Base-by-base conservation (phyloP, 1,140 invertebrate species). In the Heliconius hewitsoni region DNA sequence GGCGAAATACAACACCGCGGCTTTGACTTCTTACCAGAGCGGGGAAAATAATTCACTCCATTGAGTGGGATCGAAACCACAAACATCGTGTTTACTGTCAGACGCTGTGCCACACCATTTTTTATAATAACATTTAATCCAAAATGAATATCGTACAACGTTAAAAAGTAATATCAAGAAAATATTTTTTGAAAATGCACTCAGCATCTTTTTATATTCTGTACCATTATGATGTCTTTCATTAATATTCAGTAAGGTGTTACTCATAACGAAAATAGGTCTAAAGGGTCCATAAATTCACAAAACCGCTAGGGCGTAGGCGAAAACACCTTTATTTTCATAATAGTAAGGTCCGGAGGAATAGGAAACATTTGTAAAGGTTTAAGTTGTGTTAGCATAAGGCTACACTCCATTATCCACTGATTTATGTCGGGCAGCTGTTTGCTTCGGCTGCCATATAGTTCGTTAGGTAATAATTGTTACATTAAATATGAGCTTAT, bases 321-420 rank as follows among this genome's bases (percentile, higher is more conserved):
- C 37, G 46, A 80, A 72, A 72, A 71, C 71, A 74, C 42, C 81
- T 82, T 76, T 82, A 82, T 77, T 74, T 18, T 16, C 19, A 50
- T 66, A 18, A 30, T n/a, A 23, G 30, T 80, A 78, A 82, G 73
- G 70, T 60, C 70, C 60, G 46, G 8, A 23, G n/a, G n/a, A n/a
- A n/a, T 60, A 76, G 74, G 79, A 75, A 75, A 71, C 78, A 73
- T 78, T 81, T 75, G 78, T 71, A 73, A 82, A 85, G 78, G 81
- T 80, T 80, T 70, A 78, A 84, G 84, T 86, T 87, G 85, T 85
- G 85, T 85, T 83, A 86, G 84, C 84, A 83, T 79, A 81, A 78
- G 78, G 74, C 55, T 80, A 84, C 74, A 74, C 82, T 83, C 83
- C 84, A 85, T 86, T 89, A 87, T 84, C 77, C 84, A 83, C 66